A percentile compares a stretch with the other conserved stretches of the same genome.
These are phyloP conservation scores for Trypoxylon attenuatum DNA, from an alignment of 2,888 invertebrate species.

Conservation along the genomic window DNA sequence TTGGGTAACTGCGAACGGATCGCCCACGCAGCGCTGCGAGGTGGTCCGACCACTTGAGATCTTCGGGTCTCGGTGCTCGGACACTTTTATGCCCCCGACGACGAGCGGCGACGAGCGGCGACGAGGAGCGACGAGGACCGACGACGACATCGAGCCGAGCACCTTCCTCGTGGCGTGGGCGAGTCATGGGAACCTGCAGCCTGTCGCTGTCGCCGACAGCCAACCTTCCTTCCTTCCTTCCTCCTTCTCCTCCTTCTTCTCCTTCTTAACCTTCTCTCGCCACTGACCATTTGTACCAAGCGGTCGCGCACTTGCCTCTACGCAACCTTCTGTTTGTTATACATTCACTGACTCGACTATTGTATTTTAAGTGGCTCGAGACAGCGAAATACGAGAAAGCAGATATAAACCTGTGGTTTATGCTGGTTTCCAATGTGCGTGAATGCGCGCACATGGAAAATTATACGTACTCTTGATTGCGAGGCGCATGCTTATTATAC, in stretches of 20 bases:
- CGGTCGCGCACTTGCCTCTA: constrained; percentile 18
- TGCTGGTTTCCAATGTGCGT: too few relatives aligned
- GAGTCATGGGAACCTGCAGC: constrained; percentile 63
- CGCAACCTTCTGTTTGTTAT: constrained; percentile 29
- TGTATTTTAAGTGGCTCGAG: constrained; percentile 35
- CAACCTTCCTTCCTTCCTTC: constrained; percentile 29
- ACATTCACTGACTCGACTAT: constrained; percentile 29
- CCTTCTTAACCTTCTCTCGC: too few relatives aligned
- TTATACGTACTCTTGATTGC: not conserved
- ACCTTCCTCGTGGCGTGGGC: constrained; percentile 66
- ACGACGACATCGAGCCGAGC: constrained; percentile 67
- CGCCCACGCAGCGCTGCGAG: constrained; percentile 70
- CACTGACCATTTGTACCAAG: constrained; percentile 39
- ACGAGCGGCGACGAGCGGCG: constrained; percentile 70
- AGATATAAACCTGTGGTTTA: not conserved
- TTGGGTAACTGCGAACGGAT: constrained; percentile 50
- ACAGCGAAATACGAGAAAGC: not conserved
- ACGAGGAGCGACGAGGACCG: constrained; percentile 68
- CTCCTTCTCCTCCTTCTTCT: constrained; percentile 29
- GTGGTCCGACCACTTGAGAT: constrained; percentile 68
- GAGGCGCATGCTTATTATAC: not conserved
- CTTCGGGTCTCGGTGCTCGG: constrained; percentile 61
- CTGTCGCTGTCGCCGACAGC: constrained; percentile 16
- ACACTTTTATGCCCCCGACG: constrained; percentile 71
- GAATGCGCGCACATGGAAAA: not conserved